Evolutionary conservation across 2,888 invertebrate genomes (phyloP).

Genomic region (Apamea sordens): DNA sequence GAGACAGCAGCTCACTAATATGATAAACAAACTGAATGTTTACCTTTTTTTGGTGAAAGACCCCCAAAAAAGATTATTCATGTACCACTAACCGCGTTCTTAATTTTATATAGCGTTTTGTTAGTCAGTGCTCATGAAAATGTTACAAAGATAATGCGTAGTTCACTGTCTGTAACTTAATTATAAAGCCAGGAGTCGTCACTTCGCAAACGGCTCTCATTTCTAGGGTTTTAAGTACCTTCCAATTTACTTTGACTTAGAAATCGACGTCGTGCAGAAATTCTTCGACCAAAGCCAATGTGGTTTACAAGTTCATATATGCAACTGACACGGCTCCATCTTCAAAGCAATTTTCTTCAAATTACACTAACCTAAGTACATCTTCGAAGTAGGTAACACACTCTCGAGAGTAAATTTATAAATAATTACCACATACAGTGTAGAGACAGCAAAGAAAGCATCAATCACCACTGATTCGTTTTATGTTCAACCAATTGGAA

Average conservation of each 20-base stretch:
- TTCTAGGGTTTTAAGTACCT: background rate
- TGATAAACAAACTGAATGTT: conserved; percentile 19
- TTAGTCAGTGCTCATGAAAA: conserved; percentile 5
- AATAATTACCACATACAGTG: conserved; percentile 34
- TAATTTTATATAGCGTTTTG: background rate
- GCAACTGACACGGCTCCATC: conserved; percentile 12
- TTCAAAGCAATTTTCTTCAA: conserved; percentile 46
- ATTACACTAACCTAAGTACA: conserved; percentile 39
- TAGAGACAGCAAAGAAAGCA: conserved; percentile 58
- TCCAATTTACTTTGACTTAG: background rate
- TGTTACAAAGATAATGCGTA: background rate
- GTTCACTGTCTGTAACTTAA: conserved; percentile 13
- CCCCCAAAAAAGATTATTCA: background rate
- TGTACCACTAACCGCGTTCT: conserved; percentile 26
- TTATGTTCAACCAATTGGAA: conserved; percentile 46
- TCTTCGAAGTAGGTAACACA: conserved; percentile 51
- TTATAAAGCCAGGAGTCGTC: conserved; percentile 37
- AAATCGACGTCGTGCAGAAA: background rate
- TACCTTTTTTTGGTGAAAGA: background rate
- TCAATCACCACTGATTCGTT: conserved; percentile 32
- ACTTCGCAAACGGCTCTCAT: background rate
- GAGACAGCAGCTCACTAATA: conserved; percentile 6
- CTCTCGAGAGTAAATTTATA: conserved; percentile 48
- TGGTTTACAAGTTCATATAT: background rate
- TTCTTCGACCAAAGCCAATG: background rate